Evolutionary conservation across 2,113 vertebrate species (phyloP).

Genomic region (pig (Sus scrofa)): DNA sequence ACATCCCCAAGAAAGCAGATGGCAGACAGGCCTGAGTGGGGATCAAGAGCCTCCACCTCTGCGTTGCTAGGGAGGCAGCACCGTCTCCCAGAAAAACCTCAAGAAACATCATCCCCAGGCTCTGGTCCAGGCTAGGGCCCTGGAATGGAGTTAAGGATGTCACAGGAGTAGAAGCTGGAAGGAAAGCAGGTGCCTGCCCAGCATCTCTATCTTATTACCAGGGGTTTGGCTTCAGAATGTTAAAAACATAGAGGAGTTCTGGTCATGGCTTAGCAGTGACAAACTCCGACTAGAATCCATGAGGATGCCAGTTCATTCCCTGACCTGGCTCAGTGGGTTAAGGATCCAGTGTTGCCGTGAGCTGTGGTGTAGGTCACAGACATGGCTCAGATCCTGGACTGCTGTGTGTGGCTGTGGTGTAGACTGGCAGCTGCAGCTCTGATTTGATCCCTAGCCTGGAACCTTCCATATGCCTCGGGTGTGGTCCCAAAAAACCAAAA

Average conservation of each 20-base stretch:
- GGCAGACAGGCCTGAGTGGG: background rate
- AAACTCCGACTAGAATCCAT: no score
- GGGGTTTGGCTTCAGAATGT: background rate
- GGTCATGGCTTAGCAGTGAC: no score
- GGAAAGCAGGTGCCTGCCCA: background rate
- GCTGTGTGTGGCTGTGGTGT: no score
- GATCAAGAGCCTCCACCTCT: background rate
- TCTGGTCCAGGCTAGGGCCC: background rate
- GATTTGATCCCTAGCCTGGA: no score
- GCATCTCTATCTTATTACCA: background rate
- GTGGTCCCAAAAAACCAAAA: no score
- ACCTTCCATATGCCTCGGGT: no score
- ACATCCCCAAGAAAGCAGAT: background rate
- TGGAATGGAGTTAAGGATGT: background rate
- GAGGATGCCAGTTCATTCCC: no score
- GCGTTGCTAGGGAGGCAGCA: background rate
- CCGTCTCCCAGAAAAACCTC: background rate
- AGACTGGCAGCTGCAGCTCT: no score
- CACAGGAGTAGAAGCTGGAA: background rate
- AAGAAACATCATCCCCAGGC: background rate
- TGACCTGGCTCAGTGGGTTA: no score
- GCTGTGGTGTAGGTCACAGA: no score
- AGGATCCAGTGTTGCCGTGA: no score
- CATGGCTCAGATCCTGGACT: no score
- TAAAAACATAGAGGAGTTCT: background rate